Percentiles rank a stretch among this genome's conserved stretches.
Evolutionary conservation across 2,113 vertebrate species (phyloP).

Genomic region (Crotalus helleri): DNA sequence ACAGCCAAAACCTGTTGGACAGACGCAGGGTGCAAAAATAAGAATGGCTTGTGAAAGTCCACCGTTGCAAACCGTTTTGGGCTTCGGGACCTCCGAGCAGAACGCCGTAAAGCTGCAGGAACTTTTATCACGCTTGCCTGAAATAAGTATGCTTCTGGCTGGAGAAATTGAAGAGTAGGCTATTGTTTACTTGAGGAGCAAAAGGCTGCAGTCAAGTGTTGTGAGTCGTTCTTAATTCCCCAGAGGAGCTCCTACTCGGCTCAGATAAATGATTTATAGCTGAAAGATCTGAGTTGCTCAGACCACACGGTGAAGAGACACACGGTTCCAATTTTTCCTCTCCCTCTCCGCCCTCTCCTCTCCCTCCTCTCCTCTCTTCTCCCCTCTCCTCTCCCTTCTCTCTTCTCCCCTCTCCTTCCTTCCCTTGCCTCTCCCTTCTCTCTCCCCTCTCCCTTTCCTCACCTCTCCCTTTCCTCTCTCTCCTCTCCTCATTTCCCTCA

Average conservation of each 20-base stretch:
- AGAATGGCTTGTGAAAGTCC: neutral
- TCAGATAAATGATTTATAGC: neutral
- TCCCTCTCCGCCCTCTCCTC: too few species aligned
- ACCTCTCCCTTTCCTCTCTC: too few species aligned
- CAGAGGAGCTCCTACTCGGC: neutral
- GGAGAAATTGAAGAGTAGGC: neutral
- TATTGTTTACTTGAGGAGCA: neutral
- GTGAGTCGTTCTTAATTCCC: neutral
- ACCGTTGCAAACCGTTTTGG: neutral
- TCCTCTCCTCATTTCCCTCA: too few species aligned
- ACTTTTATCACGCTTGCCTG: neutral
- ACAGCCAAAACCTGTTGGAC: neutral
- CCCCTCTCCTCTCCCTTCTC: too few species aligned
- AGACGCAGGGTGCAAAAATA: neutral
- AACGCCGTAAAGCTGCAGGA: neutral
- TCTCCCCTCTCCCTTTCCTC: too few species aligned
- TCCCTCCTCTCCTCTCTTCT: too few species aligned
- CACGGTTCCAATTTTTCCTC: neutral
- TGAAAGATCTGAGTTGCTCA: neutral
- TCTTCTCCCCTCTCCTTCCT: too few species aligned
- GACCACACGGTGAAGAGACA: neutral
- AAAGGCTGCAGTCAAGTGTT: neutral
- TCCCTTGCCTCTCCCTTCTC: too few species aligned
- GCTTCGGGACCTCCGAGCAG: neutral
- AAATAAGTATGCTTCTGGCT: neutral